These are phyloP conservation scores for Odontophorus gujanensis DNA, from an alignment of 2,113 vertebrate species.

Conservation along the genomic window DNA sequence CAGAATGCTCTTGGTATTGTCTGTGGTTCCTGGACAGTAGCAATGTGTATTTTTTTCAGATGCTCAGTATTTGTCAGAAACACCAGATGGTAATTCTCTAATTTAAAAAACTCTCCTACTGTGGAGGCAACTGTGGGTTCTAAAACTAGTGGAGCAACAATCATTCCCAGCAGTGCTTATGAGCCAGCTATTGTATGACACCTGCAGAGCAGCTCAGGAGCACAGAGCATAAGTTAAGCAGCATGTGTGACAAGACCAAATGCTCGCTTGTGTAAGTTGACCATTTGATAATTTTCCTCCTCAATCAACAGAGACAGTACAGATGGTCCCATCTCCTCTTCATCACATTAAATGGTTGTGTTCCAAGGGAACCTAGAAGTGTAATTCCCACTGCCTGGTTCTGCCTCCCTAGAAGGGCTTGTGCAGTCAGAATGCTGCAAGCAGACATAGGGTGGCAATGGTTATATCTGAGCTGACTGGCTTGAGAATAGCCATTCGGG, in stretches of 20 bases:
- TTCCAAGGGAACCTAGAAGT: neutral
- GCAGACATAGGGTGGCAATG: neutral
- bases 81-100: neutral
- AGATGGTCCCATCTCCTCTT: neutral
- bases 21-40: conserved; percentile 66
- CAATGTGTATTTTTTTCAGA: conserved; percentile 18
- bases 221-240: rapidly evolving
- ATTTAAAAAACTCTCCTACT: conserved; percentile 6
- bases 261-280: neutral
- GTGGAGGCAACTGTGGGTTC: neutral
- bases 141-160: neutral
- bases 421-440: rapidly evolving
- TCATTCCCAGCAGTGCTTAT: neutral
- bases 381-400: neutral
- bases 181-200: neutral
- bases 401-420: neutral
- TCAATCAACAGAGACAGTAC: neutral
- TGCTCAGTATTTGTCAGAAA: conserved; percentile 13
- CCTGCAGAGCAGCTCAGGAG: neutral
- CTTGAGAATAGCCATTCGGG: neutral
- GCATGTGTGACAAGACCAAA: neutral
- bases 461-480: neutral
- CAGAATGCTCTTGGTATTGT: conserved; percentile 26
- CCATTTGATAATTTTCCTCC: neutral
- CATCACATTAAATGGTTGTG: neutral